phyloP scores from a whole-genome alignment of 2,888 invertebrate species.

The Cerastis rubricosa region DNA sequence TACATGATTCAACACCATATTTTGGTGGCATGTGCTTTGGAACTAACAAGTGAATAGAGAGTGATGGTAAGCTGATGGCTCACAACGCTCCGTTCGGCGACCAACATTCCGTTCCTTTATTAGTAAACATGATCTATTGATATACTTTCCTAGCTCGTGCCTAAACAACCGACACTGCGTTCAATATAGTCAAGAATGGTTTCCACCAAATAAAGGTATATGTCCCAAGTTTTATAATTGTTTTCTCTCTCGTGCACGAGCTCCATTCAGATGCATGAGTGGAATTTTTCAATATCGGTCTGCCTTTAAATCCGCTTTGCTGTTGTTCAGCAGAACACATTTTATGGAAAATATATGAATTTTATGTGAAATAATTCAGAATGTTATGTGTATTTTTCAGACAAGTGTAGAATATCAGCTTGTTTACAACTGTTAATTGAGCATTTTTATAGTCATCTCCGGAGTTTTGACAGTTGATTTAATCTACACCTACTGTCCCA shows the following conservation, averaged over 20 bases:
- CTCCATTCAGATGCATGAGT: constrained; percentile 54
- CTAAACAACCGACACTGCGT: not conserved
- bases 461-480: constrained; percentile 53
- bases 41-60: constrained; percentile 26
- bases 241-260: constrained; percentile 46
- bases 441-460: constrained; percentile 39
- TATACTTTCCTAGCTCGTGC: constrained; percentile 7
- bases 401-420: constrained; percentile 31
- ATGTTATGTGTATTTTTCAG: constrained; percentile 18
- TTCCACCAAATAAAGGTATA: constrained; percentile 47
- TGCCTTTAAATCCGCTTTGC: constrained; percentile 30
- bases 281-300: constrained; percentile 65
- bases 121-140: constrained; percentile 32
- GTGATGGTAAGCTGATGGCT: not conserved
- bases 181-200: constrained; percentile 28
- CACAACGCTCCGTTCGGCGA: not conserved
- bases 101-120: constrained; percentile 20
- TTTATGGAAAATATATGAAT: constrained; percentile 52
- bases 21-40: constrained; percentile 12
- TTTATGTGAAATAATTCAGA: constrained; percentile 33
- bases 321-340: constrained; percentile 43
- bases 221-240: constrained; percentile 48
- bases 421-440: constrained; percentile 35
- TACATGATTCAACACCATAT: constrained; percentile 9
- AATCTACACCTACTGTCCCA: constrained; percentile 42